phyloP scores from a whole-genome alignment of 2,888 invertebrate species.

The Xestia ashworthii region DNA sequence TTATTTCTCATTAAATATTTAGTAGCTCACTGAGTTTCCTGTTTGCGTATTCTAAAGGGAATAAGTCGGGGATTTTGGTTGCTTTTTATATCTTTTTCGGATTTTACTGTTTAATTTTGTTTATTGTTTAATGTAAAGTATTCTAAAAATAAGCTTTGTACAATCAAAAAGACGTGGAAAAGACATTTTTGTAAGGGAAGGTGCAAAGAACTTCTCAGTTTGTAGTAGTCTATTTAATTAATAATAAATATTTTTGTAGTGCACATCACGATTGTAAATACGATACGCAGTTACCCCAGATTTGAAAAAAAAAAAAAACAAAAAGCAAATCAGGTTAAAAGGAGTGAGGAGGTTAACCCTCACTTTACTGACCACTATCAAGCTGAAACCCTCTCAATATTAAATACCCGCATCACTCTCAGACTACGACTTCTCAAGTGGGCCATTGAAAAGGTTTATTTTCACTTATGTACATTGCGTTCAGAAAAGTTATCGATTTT shows the following conservation, averaged over 20 bases:
- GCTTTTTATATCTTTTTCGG: not conserved
- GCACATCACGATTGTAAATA: not conserved
- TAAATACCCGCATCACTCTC: constrained; percentile 17
- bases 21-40: not conserved
- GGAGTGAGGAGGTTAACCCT: constrained; percentile 20
- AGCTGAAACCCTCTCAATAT: constrained; percentile 38
- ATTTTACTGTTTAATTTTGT: not conserved
- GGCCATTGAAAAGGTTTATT: constrained; percentile 16
- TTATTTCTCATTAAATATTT: constrained; percentile 6
- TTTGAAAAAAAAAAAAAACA: not conserved
- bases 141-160: constrained; percentile 17
- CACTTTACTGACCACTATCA: constrained; percentile 24
- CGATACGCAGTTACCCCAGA: not conserved
- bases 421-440: not conserved
- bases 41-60: not conserved
- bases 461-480: not conserved
- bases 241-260: not conserved
- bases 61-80: not conserved
- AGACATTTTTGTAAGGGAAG: constrained; percentile 3
- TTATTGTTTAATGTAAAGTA: not conserved
- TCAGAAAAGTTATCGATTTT: not conserved
- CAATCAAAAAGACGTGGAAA: constrained; percentile 9
- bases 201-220: not conserved
- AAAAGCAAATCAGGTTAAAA: constrained; percentile 48
- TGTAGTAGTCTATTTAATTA: not conserved